Conservation (phyloP, 2,797 vertebrate species). For the Darevskia mixta region DNA sequence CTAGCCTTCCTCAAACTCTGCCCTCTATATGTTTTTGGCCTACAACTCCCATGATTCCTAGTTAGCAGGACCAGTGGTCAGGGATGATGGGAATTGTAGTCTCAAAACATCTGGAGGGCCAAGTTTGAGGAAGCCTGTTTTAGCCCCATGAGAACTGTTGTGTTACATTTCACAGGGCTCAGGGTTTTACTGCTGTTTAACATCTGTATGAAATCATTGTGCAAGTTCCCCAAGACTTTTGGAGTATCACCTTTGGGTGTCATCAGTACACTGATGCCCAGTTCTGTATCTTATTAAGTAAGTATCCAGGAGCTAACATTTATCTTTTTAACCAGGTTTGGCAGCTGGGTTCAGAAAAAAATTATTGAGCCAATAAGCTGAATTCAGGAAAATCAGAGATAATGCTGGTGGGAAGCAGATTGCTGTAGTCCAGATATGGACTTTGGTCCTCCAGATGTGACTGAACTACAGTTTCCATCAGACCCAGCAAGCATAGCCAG, state of each 20-base stretch:
- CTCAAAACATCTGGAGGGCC: no score
- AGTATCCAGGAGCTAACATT: no score
- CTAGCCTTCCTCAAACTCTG: no score
- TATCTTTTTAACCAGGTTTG: neutral
- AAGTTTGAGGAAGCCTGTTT: neutral
- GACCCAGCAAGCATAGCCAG: no score
- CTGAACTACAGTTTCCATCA: no score
- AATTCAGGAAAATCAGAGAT: neutral
- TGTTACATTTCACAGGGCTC: neutral
- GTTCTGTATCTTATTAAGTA: neutral
- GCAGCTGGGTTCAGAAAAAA: neutral
- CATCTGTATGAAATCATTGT: neutral
- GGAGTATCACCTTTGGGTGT: neutral
- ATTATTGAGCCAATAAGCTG: neutral
- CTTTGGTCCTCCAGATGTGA: no score
- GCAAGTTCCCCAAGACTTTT: neutral
- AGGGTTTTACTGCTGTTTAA: neutral
- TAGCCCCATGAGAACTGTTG: neutral
- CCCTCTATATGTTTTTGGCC: no score
- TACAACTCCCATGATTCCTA: no score
- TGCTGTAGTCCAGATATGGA: neutral
- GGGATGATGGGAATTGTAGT: no score
- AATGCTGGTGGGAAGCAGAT: neutral
- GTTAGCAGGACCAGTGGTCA: no score
- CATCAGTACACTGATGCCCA: neutral